These are phyloP conservation scores for Urocyon cinereoargenteus DNA, from an alignment of 2,797 vertebrate genomes.

Conservation along the genomic window DNA sequence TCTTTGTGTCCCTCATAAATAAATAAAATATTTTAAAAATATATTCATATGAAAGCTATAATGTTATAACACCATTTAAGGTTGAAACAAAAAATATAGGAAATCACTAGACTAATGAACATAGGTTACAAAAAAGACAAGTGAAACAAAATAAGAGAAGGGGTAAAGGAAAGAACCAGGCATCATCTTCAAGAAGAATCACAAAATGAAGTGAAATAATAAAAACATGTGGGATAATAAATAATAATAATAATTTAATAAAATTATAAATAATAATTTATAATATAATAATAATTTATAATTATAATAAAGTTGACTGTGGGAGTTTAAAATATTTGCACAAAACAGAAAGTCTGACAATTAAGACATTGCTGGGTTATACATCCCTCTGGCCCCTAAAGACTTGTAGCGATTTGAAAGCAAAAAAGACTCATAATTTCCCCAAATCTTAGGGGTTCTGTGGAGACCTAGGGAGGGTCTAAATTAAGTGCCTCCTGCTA, in stretches of 20 bases:
- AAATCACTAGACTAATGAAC: background rate
- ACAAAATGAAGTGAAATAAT: background rate
- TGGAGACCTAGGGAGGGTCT: background rate
- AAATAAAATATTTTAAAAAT: background rate
- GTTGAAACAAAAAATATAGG: background rate
- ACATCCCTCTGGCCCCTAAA: background rate
- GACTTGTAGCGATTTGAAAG: background rate
- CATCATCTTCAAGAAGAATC: background rate
- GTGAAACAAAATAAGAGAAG: background rate
- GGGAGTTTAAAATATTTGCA: background rate
- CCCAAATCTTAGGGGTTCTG: background rate
- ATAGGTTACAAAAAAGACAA: background rate
- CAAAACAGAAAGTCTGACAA: background rate
- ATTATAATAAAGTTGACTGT: background rate
- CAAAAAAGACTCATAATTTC: background rate
- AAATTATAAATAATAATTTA: too few relatives aligned
- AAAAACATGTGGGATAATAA: background rate
- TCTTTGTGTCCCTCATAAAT: too few relatives aligned
- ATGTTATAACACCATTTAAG: background rate
- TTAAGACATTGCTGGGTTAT: background rate
- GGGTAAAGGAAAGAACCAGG: background rate
- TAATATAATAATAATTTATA: too few relatives aligned
- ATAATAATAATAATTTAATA: too few relatives aligned
- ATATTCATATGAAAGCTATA: background rate
- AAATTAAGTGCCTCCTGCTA: background rate